phyloP scores from a whole-genome alignment of 2,113 vertebrate species.

The Lepidothrix coronata region DNA sequence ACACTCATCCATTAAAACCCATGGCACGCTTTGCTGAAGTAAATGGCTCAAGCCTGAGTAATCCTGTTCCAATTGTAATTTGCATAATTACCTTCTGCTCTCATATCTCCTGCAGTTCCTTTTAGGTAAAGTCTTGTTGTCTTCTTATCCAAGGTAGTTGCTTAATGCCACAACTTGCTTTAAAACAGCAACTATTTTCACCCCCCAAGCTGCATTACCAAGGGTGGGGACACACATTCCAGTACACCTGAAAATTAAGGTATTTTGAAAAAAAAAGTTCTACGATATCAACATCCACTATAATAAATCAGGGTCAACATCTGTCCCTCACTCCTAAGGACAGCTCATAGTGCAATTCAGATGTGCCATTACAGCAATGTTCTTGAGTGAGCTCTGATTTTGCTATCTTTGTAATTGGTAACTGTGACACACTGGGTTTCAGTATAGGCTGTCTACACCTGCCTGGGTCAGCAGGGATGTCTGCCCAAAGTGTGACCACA shows the following conservation, averaged over 20 bases:
- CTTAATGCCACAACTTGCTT: slow-evolving; percentile 23
- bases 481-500: background rate
- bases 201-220: background rate
- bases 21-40: background rate
- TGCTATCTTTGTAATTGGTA: background rate
- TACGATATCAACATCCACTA: background rate
- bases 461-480: background rate
- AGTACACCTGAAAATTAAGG: background rate
- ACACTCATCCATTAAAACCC: slow-evolving; percentile 18
- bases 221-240: slow-evolving; percentile 17
- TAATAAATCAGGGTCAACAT: slow-evolving; percentile 16
- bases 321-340: background rate
- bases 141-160: slow-evolving; percentile 3
- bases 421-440: background rate
- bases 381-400: background rate
- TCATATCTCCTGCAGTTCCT: slow-evolving; percentile 57
- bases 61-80: slow-evolving; percentile 53
- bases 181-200: background rate
- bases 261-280: slow-evolving; percentile 9
- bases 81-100: slow-evolving; percentile 59
- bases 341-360: background rate
- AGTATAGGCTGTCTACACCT: background rate
- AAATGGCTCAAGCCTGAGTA: slow-evolving; percentile 36
- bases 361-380: background rate
- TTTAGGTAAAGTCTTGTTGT: slow-evolving; percentile 41